Evolutionary conservation across 53 echinoderm and acorn worm genomes (phyloP).

Genomic region (Paracentrotus lividus): DNA sequence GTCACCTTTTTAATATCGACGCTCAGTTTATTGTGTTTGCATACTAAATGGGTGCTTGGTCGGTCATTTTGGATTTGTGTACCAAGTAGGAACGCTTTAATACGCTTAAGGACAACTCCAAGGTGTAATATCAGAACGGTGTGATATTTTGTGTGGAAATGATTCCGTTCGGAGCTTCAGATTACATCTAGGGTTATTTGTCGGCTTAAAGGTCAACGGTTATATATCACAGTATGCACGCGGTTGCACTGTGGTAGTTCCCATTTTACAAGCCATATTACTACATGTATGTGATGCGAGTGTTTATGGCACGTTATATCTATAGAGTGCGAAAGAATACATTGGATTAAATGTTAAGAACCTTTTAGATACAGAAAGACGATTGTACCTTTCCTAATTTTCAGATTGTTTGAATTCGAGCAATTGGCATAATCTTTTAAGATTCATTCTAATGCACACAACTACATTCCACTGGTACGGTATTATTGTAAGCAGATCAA

Average conservation of each 20-base stretch:
- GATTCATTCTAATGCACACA: too few relatives aligned
- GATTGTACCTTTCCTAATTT: too few relatives aligned
- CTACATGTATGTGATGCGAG: background rate
- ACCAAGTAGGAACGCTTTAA: background rate
- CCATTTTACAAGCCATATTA: conserved; percentile 16
- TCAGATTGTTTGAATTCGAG: too few relatives aligned
- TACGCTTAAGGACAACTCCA: background rate
- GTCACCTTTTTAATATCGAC: too few relatives aligned
- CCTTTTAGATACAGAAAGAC: too few relatives aligned
- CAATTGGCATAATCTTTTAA: too few relatives aligned
- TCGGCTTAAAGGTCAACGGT: conserved; percentile 45
- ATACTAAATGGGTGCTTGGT: too few relatives aligned
- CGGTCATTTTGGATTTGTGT: too few relatives aligned
- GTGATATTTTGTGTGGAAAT: conserved; percentile 34
- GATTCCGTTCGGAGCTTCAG: conserved; percentile 21
- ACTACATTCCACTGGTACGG: too few relatives aligned
- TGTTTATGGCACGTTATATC: background rate
- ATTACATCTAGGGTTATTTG: conserved; percentile 51
- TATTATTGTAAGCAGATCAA: too few relatives aligned
- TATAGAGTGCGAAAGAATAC: background rate
- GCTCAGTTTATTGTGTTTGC: too few relatives aligned
- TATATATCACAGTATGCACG: conserved; percentile 37
- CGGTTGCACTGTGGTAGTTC: conserved; percentile 47
- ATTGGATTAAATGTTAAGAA: background rate
- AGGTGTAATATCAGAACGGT: background rate